Base-by-base conservation (phyloP, 2,113 vertebrate genomes). In the Dicerorhinus sumatrensis region DNA sequence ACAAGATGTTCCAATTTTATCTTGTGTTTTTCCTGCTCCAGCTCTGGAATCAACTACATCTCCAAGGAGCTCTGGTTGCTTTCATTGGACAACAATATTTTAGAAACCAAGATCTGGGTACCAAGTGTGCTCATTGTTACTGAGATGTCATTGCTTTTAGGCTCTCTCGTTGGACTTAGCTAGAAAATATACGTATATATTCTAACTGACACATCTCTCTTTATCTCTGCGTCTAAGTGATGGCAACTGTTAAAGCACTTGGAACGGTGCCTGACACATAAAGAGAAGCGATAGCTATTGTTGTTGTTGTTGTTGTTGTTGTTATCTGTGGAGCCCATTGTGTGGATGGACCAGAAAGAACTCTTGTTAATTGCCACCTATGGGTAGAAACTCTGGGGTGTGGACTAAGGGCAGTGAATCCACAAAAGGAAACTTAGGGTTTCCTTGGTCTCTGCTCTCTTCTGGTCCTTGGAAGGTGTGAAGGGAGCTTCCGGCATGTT, bases 91-190 rank as follows among this genome's bases (percentile, higher is more conserved):
- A 42, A 63, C 18, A 20, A 16, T 33, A 18, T 48, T 48, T 65
- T 81, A 92, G 83, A 75, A 92, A 48, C 56, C 67, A 81, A 48
- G 36, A 56, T 58, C 48, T 89, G 39, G 42, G 60, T 9, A 31
- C 20, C 27, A 21, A 39, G 20, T 51, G 36, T 42, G 58, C 48
- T 67, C 39, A 60, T 25, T 33, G 17, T 67, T 63, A 60, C 42
- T 63, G 65, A 51, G 3, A 48, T 48, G 18, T 73, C 65, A 54
- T 73, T 85, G 86, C 42, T 93, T 77, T 70, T 51, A 70, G 91
- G 79, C 16, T 58, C 17, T 6, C 31, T 79, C 23, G 36, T n/a
- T 65, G 46, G 63, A 63, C n/a, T 73, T 72, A 56, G 17, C 51
- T 70, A 51, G 46, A 84, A 94, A 65, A 80, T 39, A 13, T 20